phyloP scores from a whole-genome alignment of 2,797 vertebrate species.

The Streptopelia turtur region DNA sequence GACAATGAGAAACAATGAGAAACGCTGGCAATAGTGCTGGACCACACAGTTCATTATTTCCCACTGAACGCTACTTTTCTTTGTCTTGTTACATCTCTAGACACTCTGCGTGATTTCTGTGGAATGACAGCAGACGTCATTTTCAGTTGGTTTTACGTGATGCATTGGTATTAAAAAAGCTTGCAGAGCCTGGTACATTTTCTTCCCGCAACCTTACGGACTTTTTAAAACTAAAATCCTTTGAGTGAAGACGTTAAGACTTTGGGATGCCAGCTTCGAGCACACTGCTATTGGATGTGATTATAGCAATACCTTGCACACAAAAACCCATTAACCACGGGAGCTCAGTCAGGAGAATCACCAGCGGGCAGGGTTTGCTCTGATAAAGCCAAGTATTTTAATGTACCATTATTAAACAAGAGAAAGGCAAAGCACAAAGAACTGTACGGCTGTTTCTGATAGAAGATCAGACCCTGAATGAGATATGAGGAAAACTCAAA shows the following conservation, averaged over 20 bases:
- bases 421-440: not conserved
- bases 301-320: not conserved
- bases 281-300: not conserved
- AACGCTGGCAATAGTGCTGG: not conserved
- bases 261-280: not conserved
- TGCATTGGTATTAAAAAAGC: not conserved
- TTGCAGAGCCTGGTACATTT: not conserved
- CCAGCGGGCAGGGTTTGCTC: not conserved
- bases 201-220: not conserved
- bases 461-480: constrained; percentile 1
- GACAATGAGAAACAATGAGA: not conserved
- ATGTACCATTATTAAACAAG: not conserved
- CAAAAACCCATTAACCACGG: not conserved
- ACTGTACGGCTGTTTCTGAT: constrained; percentile 29
- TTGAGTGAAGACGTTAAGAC: not conserved
- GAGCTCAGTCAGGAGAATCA: not conserved
- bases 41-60: not conserved
- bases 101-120: not conserved
- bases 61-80: not conserved
- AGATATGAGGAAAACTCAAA: not conserved
- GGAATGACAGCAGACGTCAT: not conserved
- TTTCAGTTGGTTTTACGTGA: not conserved
- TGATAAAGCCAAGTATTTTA: not conserved
- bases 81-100: not conserved
- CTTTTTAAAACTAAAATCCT: not conserved